Evolutionary conservation across 2,113 vertebrate genomes (phyloP), one percentile per base, ranked within the genome.

Genomic region (Clarias batrachus): DNA sequence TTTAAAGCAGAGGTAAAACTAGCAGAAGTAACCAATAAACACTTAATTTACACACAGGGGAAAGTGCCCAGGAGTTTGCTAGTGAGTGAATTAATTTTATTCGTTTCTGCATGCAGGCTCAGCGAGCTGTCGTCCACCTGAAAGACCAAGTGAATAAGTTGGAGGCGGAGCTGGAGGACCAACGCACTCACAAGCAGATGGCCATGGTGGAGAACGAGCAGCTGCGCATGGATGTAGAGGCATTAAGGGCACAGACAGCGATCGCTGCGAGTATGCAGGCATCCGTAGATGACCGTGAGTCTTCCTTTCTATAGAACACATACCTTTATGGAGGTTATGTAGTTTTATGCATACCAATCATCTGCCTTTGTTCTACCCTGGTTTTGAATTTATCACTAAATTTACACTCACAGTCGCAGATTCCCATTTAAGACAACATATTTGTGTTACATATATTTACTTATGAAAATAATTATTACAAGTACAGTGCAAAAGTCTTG

Each of bases 81-180:
- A 68, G 48, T 76, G 41, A 65, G 48, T 30, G 14, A 27, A 37
- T 23, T 59, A 0, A 3, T 30, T 48, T 56, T 33, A 3, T 81
- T 65, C 33, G 12, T 6, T 48, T 41, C 25, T 86, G 88, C 0
- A 0, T 87, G 0, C 91, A 97, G 92, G 97, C 97, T 90, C 95
- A 98, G 91, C 95, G 94, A 4, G 96, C 96, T 4, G 88, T 95
- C 0, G 88, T 86, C 0, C 93, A 95, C 74, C 83, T 95, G 23
- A 93, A 92, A 81, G 3, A 89, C 21, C 96, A 95, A 0, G 88
- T 97, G 82, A 97, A 95, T 0, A 96, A 93, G 86, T 92, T 99
- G 92, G 97, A 99, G 60, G 96, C 97, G 0, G 97, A 99, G 91
- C 90, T 98, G n/a, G 97, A 97, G 0, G 97, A 98, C 86, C 97